These are phyloP conservation scores for Rhingia campestris DNA, from an alignment of 2,888 invertebrate species.

Conservation along the genomic window DNA sequence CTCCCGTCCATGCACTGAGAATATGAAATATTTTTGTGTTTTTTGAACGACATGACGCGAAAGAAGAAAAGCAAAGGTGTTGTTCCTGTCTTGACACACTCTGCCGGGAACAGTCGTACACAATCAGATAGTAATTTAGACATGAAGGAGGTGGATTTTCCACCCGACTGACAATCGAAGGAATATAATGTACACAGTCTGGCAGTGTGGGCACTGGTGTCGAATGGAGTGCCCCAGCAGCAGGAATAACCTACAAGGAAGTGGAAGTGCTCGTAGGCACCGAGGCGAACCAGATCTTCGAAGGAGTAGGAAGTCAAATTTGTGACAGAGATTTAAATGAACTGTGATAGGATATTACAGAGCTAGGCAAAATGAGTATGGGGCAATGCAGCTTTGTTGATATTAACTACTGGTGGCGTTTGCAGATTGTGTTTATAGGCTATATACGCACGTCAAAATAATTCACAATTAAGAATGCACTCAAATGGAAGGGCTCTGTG, in stretches of 20 bases:
- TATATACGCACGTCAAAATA: conserved; percentile 8
- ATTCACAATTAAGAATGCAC: neutral
- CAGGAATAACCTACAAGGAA: conserved; percentile 37
- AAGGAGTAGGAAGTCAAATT: conserved; percentile 31
- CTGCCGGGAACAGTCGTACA: conserved; percentile 59
- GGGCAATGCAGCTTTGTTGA: conserved; percentile 9
- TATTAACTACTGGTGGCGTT: conserved; percentile 23
- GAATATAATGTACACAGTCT: conserved; percentile 7
- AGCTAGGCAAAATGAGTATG: conserved; percentile 18
- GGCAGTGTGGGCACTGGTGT: conserved; percentile 19
- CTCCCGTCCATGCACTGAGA: conserved; percentile 7
- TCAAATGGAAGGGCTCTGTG: conserved; percentile 8
- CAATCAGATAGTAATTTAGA: conserved; percentile 70
- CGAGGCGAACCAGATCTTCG: conserved; percentile 24
- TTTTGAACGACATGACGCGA: conserved; percentile 19
- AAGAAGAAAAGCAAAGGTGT: conserved; percentile 21
- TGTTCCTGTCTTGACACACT: conserved; percentile 66
- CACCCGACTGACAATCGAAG: conserved; percentile 54
- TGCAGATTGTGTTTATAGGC: conserved; percentile 6
- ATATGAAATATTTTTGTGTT: conserved; percentile 29
- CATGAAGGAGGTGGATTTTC: conserved; percentile 65
- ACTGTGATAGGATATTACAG: conserved; percentile 42
- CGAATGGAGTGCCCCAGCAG: conserved; percentile 21
- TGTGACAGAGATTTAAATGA: conserved; percentile 64
- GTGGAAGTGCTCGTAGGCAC: conserved; percentile 30